Conservation (phyloP, 2,113 vertebrate genomes). For the Gopherus evgoodei region DNA sequence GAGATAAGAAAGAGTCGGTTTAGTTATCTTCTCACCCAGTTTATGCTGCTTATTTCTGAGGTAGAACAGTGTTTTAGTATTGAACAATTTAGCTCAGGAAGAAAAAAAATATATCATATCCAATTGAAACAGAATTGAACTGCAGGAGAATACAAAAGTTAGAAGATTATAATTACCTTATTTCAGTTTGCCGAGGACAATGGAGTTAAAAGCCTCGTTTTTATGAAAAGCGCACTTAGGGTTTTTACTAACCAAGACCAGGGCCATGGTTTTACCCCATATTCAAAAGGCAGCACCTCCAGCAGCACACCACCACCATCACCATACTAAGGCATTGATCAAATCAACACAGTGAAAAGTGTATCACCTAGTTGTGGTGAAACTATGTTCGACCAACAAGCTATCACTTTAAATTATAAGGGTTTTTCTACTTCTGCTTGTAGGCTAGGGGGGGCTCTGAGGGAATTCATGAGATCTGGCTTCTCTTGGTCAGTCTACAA, state of each 20-base stretch:
- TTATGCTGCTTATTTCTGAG: background rate
- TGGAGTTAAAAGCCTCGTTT: background rate
- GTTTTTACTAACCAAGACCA: background rate
- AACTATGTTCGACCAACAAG: background rate
- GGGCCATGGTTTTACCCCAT: background rate
- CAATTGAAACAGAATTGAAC: fast-evolving
- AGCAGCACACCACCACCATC: background rate
- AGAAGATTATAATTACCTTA: background rate
- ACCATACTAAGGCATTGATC: background rate
- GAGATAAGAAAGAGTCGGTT: background rate
- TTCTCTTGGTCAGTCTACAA: background rate
- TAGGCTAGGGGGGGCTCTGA: background rate
- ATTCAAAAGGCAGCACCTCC: background rate
- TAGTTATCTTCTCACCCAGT: background rate
- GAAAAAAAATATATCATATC: background rate
- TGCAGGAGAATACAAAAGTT: background rate
- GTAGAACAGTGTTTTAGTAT: background rate
- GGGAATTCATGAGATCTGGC: background rate
- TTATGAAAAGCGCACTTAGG: background rate
- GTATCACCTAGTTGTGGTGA: background rate
- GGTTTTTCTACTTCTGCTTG: background rate
- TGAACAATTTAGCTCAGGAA: background rate
- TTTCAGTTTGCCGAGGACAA: background rate
- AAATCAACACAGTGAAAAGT: background rate
- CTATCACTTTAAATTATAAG: background rate